Evolutionary conservation across 2,888 invertebrate species (phyloP).

Genomic region (Tenthredo distinguenda): DNA sequence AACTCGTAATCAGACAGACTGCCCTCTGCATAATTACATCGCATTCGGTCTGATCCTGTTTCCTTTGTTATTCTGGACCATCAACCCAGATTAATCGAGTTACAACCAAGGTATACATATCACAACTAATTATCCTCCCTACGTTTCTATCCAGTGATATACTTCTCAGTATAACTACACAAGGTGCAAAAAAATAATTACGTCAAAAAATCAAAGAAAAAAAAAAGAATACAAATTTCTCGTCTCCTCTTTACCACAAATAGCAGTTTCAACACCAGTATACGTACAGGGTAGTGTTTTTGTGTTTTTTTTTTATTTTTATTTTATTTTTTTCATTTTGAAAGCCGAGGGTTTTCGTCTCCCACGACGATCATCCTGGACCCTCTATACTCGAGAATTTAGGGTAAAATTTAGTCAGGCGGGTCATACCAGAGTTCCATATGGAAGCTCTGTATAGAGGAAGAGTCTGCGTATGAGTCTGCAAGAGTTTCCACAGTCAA

Average conservation of each 20-base stretch:
- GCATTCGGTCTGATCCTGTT: background rate
- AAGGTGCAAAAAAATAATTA: background rate
- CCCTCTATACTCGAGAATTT: background rate
- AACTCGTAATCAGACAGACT: conserved; percentile 5
- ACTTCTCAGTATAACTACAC: background rate
- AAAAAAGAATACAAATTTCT: background rate
- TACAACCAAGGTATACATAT: background rate
- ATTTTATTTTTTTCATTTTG: background rate
- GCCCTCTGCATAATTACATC: background rate
- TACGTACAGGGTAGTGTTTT: no score
- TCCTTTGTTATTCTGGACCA: conserved; percentile 10
- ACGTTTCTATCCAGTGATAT: background rate
- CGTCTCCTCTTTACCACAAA: no score
- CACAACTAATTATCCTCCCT: background rate
- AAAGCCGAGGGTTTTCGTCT: background rate
- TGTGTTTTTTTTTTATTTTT: background rate
- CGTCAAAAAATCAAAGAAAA: background rate
- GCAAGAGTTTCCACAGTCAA: background rate
- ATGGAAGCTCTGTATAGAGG: background rate
- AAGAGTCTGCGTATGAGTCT: background rate
- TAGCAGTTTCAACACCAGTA: no score
- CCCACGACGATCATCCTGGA: background rate
- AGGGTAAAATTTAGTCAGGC: background rate
- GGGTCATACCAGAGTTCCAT: background rate
- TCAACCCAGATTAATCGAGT: background rate